Evolutionary conservation across 2,113 vertebrate species (phyloP), one percentile per base, ranked within the genome.

Genomic region (Mola mola): DNA sequence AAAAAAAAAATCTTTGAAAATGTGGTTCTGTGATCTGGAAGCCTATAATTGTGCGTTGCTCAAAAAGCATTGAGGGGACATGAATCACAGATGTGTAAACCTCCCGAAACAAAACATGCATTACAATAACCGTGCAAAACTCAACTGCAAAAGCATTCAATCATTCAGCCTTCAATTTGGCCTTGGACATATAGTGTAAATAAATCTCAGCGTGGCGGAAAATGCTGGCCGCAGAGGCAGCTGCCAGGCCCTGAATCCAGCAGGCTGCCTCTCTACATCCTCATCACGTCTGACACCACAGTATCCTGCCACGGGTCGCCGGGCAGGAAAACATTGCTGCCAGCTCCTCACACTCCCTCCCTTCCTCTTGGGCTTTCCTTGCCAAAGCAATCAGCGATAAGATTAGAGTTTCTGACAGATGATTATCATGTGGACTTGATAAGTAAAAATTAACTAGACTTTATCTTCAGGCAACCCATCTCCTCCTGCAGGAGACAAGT

Each of bases 221-320:
- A 51, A 48, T 34, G 20, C 4, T 42, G 48, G 56, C 40, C 12
- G 36, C 3, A 26, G 58, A 41, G 28, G 70, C 62, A 59, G 72
- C 78, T 71, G 69, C 49, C 7, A 16, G 75, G 42, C 40, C 56
- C 65, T 59, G 37, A 68, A 68, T 71, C 31, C 34, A 61, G 60
- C 79, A 59, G 48, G 22, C 3, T 66, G 68, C 69, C 56, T 50
- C 65, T 87, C 76, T 75, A 61, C 64, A 86, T 46, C 84, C 83
- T 19, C 20, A 48, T 90, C 84, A 88, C 83, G 75, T 84, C 78
- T 70, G 63, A 69, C 76, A 72, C 68, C 76, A 72, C 68, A 61
- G 72, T 57, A 52, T 66, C 75, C 69, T 31, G 78, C 68, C 73
- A 77, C 13, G 55, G 69, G 74, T 82, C 59, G 33, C 63, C 64